Base-by-base conservation (phyloP, 2,113 vertebrate species). In the Uropsilus gracilis region DNA sequence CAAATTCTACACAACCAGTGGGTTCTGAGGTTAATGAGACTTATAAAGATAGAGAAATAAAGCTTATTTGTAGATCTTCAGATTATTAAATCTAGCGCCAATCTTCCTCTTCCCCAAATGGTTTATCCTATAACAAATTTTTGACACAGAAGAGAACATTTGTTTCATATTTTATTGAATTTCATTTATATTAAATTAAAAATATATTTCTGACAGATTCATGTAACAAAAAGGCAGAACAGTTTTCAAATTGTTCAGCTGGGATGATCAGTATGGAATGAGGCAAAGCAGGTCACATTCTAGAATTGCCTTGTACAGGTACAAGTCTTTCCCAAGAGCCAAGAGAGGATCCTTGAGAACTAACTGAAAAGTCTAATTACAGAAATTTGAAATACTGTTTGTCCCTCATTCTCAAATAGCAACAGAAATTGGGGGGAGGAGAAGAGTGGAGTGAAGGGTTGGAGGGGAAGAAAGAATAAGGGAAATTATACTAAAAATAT, bases 151-250 rank as follows among this genome's bases (percentile, higher is more conserved):
- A 78, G 1, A 64, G 53, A 89, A 59, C 6, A 53, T 96, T 98
- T 97, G 95, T 98, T 99, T 99, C 98, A 95, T 99, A 99, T 98
- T 98, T 99, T 99, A 99, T 99, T 99, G 98, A 99, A 99, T 99
- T 99, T 99, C 99, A 99, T 99, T 99, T 99, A 99, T 99, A 99
- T 99, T 99, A 99, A 99, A 99, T 99, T 99, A 99, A 99, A 99
- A 99, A 99, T 99, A 99, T 99, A 99, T 99, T 99, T 99, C 99
- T 99, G 99, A 99, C 99, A 99, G 99, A 99, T 99, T 99, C 99
- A 99, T 99, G 99, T 99, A 99, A 99, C 99, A 99, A 99, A 99
- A 99, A 99, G 98, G 99, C 99, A 99, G 99, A 99, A 99, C 98
- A 98, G 98, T 99, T 98, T 98, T 98, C 99, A 99, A 99, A 99